These are phyloP conservation scores for Toxonevra muliebris DNA, from an alignment of 2,888 invertebrate genomes.

Conservation along the genomic window DNA sequence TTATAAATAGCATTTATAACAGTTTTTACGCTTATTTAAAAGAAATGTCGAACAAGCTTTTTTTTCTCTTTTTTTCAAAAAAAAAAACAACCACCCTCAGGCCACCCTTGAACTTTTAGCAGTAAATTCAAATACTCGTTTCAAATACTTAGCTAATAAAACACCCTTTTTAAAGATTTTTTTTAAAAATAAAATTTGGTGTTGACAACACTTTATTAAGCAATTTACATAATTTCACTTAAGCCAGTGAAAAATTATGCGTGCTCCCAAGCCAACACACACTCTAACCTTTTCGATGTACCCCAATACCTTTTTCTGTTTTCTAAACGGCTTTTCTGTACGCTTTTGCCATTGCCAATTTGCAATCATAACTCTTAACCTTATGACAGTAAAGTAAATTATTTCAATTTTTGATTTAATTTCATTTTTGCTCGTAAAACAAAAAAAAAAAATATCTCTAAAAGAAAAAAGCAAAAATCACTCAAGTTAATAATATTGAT, in stretches of 20 bases:
- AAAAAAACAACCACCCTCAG: not conserved
- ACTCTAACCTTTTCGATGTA: not conserved
- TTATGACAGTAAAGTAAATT: not conserved
- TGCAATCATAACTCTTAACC: too few relatives aligned
- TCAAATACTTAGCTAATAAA: too few relatives aligned
- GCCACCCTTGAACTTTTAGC: too few relatives aligned
- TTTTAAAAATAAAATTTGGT: constrained; percentile 23
- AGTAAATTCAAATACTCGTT: too few relatives aligned
- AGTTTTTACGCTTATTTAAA: not conserved
- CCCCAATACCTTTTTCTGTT: too few relatives aligned
- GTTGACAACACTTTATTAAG: constrained; percentile 55
- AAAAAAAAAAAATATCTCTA: constrained; percentile 14
- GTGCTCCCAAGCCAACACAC: not conserved
- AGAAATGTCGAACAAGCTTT: not conserved
- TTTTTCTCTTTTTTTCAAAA: not conserved
- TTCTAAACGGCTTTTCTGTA: too few relatives aligned
- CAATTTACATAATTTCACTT: constrained; percentile 52
- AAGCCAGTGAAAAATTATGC: not conserved
- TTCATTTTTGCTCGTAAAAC: constrained; percentile 16
- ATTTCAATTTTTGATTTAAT: constrained; percentile 26
- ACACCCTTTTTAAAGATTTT: too few relatives aligned
- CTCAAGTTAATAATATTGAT: constrained; percentile 34
- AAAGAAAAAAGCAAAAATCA: constrained; percentile 13
- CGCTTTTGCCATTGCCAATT: too few relatives aligned
- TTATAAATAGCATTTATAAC: not conserved